Percentiles rank a stretch among this genome's conserved stretches.
phyloP scores from a whole-genome alignment of 1,140 invertebrate genomes.

The Phymastichus coffea region DNA sequence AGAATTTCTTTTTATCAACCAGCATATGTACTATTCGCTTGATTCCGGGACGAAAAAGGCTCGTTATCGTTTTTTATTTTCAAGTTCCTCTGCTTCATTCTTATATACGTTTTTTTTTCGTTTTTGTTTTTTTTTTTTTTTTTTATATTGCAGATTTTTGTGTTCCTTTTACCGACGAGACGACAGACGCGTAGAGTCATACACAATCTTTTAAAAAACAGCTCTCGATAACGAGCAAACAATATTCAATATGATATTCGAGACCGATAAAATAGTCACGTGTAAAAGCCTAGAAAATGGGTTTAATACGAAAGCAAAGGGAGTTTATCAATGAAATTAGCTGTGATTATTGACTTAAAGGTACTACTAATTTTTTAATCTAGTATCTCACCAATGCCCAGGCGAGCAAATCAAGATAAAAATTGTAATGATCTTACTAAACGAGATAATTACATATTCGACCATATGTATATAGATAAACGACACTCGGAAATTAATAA shows the following conservation, averaged over 20 bases:
- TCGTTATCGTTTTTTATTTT: background rate
- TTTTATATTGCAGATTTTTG: no score
- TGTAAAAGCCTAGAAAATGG: slow-evolving; percentile 10
- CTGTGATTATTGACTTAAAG: slow-evolving; percentile 49
- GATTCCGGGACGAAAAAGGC: no score
- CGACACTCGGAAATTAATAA: no score
- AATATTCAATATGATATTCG: slow-evolving; percentile 7
- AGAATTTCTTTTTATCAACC: no score
- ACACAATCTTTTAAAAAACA: background rate
- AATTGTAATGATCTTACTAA: no score
- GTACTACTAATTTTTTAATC: slow-evolving; percentile 51
- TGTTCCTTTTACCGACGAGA: slow-evolving; percentile 4
- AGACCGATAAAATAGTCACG: no score
- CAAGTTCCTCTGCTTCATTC: no score
- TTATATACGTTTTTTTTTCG: no score
- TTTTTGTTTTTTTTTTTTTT: background rate
- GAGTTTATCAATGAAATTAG: slow-evolving; percentile 41
- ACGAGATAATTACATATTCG: slow-evolving; percentile 26
- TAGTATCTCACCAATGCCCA: no score
- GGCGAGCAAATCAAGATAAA: no score
- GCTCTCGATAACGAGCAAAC: background rate
- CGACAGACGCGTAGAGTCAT: background rate
- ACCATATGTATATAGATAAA: slow-evolving; percentile 32
- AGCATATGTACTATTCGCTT: no score
- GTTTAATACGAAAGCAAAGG: background rate